Evolutionary conservation across 2,113 vertebrate species (phyloP), one percentile per base, ranked within the genome.

Genomic region (Paratilapia polleni): DNA sequence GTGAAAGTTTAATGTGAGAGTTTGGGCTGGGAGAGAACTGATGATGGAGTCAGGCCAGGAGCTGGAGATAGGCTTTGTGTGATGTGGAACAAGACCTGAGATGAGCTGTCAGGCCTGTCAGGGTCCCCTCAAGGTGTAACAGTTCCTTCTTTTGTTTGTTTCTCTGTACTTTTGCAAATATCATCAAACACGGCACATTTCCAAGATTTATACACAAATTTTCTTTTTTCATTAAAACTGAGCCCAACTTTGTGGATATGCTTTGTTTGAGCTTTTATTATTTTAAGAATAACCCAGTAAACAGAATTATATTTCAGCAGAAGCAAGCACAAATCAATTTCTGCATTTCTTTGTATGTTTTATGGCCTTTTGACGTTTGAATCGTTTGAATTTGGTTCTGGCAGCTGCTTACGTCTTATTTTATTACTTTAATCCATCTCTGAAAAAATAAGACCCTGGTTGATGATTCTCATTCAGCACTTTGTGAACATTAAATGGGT

Each of bases 21-120:
- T 54, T 58, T 57, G 54, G 31, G 56, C 36, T 26, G 41, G 9
- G 36, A 56, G 78, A 80, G 22, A 85, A n/a, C 14, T 13, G 43
- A 74, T 64, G 76, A 38, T 85, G 63, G 62, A 76, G 68, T 80
- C 34, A 75, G 80, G 59, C 62, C 80, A 83, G 28, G 19, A 76
- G 61, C 9, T 59, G 36, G 2, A 36, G 59, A 52, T 19, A 28
- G 0, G 31, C 14, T 47, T 41, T 85, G 54, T 63, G 47, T 56
- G 28, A 15, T 2, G 19, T 41, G 73, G 57, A 80, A 63, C 73
- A 81, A 26, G 26, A 47, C 41, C 38, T 66, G 7, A 75, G 74
- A 89, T 22, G 34, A 87, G 78, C 75, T 76, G 60, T 82, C 58
- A 54, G 62, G 36, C 52, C 54, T 70, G 34, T 36, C 63, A 81